Evolutionary conservation across 2,797 vertebrate species (phyloP).

Genomic region (Carcharodon carcharias): DNA sequence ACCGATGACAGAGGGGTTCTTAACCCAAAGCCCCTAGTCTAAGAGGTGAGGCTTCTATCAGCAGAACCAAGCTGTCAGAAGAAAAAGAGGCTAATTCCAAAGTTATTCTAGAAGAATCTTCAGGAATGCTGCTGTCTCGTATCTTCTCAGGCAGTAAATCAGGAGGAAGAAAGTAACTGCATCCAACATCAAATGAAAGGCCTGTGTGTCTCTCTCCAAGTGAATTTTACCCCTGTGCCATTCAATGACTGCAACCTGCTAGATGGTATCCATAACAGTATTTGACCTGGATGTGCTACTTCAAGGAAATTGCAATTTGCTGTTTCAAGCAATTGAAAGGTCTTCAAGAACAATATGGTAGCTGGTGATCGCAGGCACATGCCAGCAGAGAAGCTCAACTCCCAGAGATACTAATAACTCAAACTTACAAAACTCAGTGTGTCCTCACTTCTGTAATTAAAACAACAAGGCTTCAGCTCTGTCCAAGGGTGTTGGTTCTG

Average conservation of each 20-base stretch:
- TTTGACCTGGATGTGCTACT: not conserved
- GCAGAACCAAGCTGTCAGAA: not conserved
- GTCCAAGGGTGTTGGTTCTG: not conserved
- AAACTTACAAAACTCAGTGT: constrained; percentile 9
- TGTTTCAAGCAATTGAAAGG: not conserved
- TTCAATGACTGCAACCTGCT: not conserved
- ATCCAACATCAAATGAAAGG: not conserved
- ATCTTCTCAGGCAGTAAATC: not conserved
- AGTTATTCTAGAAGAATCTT: not conserved
- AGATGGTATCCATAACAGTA: not conserved
- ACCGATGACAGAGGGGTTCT: too few species aligned
- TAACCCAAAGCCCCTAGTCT: not conserved
- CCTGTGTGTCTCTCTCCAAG: not conserved
- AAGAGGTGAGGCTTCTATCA: not conserved
- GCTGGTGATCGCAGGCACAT: not conserved
- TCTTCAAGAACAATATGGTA: not conserved
- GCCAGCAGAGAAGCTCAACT: too few species aligned
- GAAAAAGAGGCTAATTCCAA: not conserved
- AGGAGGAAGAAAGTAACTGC: not conserved
- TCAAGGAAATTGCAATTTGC: not conserved
- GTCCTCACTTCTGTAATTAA: not conserved
- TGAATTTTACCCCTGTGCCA: not conserved
- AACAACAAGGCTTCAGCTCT: not conserved
- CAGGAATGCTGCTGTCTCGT: not conserved
- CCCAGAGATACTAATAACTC: not conserved